Conservation (phyloP, 1,140 invertebrate genomes). For the Sipha flava region DNA sequence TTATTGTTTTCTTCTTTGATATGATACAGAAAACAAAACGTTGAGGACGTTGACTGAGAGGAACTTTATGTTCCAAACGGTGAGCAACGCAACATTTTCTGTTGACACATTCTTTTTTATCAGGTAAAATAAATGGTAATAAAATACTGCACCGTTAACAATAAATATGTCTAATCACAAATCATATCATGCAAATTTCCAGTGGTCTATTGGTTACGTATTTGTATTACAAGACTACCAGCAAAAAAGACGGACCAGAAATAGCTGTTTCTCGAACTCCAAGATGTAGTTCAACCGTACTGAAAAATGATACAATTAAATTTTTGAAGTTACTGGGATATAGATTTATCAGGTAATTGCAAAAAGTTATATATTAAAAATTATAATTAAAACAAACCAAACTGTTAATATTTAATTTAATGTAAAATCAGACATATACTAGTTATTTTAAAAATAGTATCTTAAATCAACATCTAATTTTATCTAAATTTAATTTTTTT, state of each 20-base stretch:
- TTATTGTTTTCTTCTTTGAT: constrained; percentile 35
- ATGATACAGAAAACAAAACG: constrained; percentile 54
- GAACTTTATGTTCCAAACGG: constrained; percentile 71
- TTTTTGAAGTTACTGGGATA: constrained; percentile 55
- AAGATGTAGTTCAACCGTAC: constrained; percentile 34
- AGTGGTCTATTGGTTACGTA: constrained; percentile 69
- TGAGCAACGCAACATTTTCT: constrained; percentile 80
- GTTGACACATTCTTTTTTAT: constrained; percentile 90
- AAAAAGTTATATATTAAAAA: not conserved
- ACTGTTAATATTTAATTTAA: too few species aligned
- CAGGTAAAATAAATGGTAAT: constrained; percentile 51
- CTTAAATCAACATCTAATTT: too few species aligned
- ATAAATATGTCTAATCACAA: too few species aligned
- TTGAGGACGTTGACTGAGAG: constrained; percentile 64
- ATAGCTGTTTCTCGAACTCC: constrained; percentile 2
- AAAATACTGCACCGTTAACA: too few species aligned
- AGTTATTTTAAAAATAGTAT: too few species aligned
- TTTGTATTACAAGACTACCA: constrained; percentile 50
- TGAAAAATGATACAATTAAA: constrained; percentile 45
- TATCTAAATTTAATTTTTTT: too few species aligned
- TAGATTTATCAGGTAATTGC: constrained; percentile 52
- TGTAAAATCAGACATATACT: too few species aligned
- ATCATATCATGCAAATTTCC: constrained; percentile 37
- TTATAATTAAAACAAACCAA: too few species aligned
- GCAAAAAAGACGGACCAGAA: constrained; percentile 20